phyloP scores from a whole-genome alignment of 2,888 invertebrate genomes.

The Coronaproctus castanopsis region DNA sequence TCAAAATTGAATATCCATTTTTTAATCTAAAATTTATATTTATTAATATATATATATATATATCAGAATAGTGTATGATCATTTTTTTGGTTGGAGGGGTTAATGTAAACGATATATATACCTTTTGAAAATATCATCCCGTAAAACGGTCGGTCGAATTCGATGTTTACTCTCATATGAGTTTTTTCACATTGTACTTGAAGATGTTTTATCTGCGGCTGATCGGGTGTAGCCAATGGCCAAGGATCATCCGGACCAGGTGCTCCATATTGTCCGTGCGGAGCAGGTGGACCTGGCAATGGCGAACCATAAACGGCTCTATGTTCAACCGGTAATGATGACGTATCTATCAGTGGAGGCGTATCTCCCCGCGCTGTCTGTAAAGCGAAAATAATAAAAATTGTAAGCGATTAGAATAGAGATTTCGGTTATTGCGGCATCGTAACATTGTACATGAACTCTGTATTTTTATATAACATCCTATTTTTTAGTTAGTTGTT shows the following conservation, averaged over 20 bases:
- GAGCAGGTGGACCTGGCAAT: constrained; percentile 14
- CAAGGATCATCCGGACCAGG: constrained; percentile 49
- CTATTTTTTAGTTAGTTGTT: too few relatives aligned
- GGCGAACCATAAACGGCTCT: constrained; percentile 23
- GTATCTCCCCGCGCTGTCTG: constrained; percentile 15
- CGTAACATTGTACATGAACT: too few relatives aligned
- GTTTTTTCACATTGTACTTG: constrained; percentile 92
- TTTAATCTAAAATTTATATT: too few relatives aligned
- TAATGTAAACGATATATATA: constrained; percentile 13
- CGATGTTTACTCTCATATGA: constrained; percentile 85
- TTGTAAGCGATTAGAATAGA: too few relatives aligned
- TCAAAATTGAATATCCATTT: too few relatives aligned
- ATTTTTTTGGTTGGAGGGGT: too few relatives aligned
- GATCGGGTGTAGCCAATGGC: constrained; percentile 72
- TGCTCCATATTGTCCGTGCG: constrained; percentile 31
- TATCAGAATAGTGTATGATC: too few relatives aligned
- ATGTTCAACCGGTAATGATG: constrained; percentile 23
- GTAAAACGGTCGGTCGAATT: constrained; percentile 84
- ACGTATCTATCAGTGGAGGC: constrained; percentile 13
- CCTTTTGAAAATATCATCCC: constrained; percentile 90
- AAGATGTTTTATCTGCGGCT: constrained; percentile 78
- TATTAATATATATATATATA: too few relatives aligned
- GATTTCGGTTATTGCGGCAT: too few relatives aligned
- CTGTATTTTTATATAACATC: too few relatives aligned
- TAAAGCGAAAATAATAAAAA: background rate